Base-by-base conservation (phyloP, 2,888 invertebrate species). In the Ophioninae sp. region DNA sequence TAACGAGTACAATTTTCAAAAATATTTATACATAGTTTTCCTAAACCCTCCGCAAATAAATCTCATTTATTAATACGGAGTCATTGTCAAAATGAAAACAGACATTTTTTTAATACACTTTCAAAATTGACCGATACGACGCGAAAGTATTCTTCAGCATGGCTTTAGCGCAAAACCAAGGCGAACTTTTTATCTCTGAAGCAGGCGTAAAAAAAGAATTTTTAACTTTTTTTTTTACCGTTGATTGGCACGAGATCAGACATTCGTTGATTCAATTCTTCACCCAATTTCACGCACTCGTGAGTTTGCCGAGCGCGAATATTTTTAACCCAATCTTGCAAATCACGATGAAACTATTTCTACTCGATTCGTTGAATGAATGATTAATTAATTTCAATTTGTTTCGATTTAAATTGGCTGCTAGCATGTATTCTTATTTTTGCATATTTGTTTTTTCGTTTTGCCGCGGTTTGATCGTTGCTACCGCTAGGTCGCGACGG, bases 401-500 rank as follows among this genome's bases (percentile, higher is more conserved):
- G 41, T 37, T 78, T 83, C 7, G 59, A 21, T 68, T 37, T 72
- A 57, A 65, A 73, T 84, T 80, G 88, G 84, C 86, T 70, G 87
- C 85, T 86, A 85, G 91, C 91, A 91, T 91, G 90, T 88, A 80
- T 87, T 89, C 88, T 90, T 89, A 85, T 88, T 2, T 87, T 86
- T 87, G 87, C 83, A 85, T 83, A 86, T 86, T 87, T 84, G 78
- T 93, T 93, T 93, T 91, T 94, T 94, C 93, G 93, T 91, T 93
- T 93, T 94, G 93, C 94, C 93, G 94, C 94, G 94, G 94, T 77
- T 84, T 84, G 81, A 65, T 79, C 82, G 79, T 84, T 84, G 79
- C 72, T 73, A 81, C 79, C 76, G 57, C 72, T 95, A 97, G 97
- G 96, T 96, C 97, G 94, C 96, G 97, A 93, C 96, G 97, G 93